These are phyloP conservation scores for Thamnaconus septentrionalis DNA, from an alignment of 2,113 vertebrate genomes.

Conservation along the genomic window DNA sequence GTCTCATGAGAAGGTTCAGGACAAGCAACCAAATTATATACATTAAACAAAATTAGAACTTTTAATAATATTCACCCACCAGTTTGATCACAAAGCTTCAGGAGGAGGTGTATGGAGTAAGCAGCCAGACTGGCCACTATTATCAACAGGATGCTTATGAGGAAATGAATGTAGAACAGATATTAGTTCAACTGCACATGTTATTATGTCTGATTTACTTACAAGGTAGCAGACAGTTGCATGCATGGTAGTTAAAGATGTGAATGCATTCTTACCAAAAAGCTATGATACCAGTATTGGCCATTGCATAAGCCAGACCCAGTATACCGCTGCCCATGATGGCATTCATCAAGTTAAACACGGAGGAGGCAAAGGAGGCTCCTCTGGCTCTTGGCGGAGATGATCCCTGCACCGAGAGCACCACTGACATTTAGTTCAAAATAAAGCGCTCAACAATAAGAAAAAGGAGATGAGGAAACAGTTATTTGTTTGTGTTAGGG, in stretches of 20 bases:
- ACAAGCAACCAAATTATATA: too few relatives aligned
- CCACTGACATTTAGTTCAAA: neutral
- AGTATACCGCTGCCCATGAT: conserved; percentile 97
- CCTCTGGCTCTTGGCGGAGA: conserved; percentile 59
- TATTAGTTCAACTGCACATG: neutral
- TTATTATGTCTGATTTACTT: neutral
- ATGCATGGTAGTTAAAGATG: neutral
- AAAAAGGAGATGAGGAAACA: conserved; percentile 13
- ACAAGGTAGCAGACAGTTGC: neutral
- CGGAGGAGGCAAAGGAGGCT: conserved; percentile 85
- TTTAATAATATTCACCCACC: conserved; percentile 74
- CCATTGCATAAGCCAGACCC: conserved; percentile 91
- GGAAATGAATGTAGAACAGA: conserved; percentile 17
- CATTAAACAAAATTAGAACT: neutral
- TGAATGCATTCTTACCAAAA: conserved; percentile 82
- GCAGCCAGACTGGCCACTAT: conserved; percentile 83
- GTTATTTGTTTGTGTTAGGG: conserved; percentile 13
- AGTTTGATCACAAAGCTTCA: conserved; percentile 90
- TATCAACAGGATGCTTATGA: conserved; percentile 83
- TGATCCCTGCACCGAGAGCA: conserved; percentile 65
- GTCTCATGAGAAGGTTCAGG: too few relatives aligned
- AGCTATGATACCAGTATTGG: conserved; percentile 86
- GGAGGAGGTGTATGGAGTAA: conserved; percentile 90
- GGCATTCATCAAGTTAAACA: conserved; percentile 95
- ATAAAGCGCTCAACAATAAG: too few relatives aligned